Conservation (phyloP, 2,113 vertebrate species). For the Prietella phreatophila region DNA sequence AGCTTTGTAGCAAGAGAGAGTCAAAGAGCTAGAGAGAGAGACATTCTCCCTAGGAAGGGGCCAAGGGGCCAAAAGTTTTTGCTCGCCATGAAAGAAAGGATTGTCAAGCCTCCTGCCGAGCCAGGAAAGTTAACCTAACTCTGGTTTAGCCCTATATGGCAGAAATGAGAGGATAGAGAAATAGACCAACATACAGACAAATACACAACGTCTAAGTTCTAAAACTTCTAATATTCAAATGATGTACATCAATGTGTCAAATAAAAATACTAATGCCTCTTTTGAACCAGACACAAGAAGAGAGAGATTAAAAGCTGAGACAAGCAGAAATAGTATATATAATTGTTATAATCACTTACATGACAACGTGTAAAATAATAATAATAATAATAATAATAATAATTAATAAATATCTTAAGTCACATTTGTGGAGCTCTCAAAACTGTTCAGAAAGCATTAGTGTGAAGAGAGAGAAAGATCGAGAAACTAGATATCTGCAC, state of each 20-base stretch:
- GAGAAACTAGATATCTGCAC: background rate
- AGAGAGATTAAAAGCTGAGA: background rate
- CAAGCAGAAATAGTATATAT: background rate
- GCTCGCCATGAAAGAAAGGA: constrained; percentile 75
- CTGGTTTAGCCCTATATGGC: constrained; percentile 62
- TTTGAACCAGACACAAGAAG: background rate
- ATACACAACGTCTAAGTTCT: background rate
- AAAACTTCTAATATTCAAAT: background rate
- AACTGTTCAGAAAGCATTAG: background rate
- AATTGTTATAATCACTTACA: background rate
- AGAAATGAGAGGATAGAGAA: constrained; percentile 21
- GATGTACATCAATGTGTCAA: background rate
- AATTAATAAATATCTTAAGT: too few species aligned
- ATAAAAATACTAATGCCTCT: background rate
- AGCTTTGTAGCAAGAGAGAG: constrained; percentile 69
- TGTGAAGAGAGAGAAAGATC: background rate
- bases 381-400: too few species aligned
- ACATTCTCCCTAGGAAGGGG: constrained; percentile 60
- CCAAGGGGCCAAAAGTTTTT: constrained; percentile 65
- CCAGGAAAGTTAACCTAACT: constrained; percentile 77
- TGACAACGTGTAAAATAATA: too few species aligned
- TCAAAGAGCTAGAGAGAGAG: constrained; percentile 49
- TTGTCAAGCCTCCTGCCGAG: constrained; percentile 71
- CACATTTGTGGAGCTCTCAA: background rate
- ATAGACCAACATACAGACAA: constrained; percentile 49